Evolutionary conservation across 2,888 invertebrate genomes (phyloP).

Genomic region (Cordylochernes scorpioides): DNA sequence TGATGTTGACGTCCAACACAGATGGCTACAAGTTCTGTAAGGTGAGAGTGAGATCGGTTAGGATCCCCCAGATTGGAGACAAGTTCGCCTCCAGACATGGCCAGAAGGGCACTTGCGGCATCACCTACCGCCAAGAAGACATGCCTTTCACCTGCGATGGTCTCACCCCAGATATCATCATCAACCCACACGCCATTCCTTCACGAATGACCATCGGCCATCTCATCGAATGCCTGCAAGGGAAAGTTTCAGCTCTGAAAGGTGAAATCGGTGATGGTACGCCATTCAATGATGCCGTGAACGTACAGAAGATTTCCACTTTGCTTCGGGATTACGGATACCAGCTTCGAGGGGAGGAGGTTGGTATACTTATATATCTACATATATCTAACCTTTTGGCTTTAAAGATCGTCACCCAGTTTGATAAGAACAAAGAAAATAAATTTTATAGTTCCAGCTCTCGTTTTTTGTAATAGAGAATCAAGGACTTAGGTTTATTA

Average conservation of each 20-base stretch:
- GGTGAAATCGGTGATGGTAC: constrained; percentile 99
- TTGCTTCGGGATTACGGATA: constrained; percentile 91
- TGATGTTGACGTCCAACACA: constrained; percentile 78
- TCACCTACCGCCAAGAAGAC: constrained; percentile 90
- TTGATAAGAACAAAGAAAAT: too few relatives aligned
- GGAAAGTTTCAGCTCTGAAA: constrained; percentile 74
- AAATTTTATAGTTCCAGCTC: too few relatives aligned
- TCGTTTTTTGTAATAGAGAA: too few relatives aligned
- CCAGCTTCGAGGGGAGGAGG: constrained; percentile 46
- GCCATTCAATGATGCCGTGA: constrained; percentile 96
- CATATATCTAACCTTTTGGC: too few relatives aligned
- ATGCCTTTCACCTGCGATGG: constrained; percentile 93
- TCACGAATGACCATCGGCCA: constrained; percentile 99
- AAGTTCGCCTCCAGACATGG: constrained; percentile 98
- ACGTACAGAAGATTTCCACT: constrained; percentile 95
- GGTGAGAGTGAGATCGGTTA: constrained; percentile 85
- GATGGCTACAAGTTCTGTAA: constrained; percentile 99
- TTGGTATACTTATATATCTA: too few relatives aligned
- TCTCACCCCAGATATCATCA: constrained; percentile 90
- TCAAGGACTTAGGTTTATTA: too few relatives aligned
- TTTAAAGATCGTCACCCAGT: too few relatives aligned
- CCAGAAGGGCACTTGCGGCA: constrained; percentile 98
- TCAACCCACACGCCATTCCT: constrained; percentile 98
- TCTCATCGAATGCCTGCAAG: constrained; percentile 98
- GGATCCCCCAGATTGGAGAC: constrained; percentile 97